Evolutionary conservation across 2,888 invertebrate species (phyloP).

Genomic region (Pantelozetes paolii): DNA sequence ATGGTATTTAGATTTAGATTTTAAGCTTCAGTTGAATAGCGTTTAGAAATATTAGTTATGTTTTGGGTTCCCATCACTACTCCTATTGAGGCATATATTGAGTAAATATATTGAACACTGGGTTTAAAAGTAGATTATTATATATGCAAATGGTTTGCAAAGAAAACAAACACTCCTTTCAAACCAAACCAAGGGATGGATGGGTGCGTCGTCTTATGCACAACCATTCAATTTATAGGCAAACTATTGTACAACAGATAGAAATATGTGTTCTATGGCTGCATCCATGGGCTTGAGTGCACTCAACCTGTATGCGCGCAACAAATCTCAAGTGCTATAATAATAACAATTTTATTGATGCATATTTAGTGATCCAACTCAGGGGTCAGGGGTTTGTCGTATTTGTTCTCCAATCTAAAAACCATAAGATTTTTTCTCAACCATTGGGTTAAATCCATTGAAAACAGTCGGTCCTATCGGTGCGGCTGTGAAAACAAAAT

Average conservation of each 20-base stretch:
- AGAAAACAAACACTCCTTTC: conserved; percentile 37
- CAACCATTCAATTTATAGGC: neutral
- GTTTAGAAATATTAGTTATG: neutral
- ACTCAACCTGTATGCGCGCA: conserved; percentile 20
- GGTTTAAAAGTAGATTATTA: conserved; percentile 31
- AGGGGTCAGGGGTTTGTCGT: conserved; percentile 2
- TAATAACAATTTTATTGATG: conserved; percentile 27
- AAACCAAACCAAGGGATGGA: conserved; percentile 14
- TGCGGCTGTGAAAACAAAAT: conserved; percentile 31
- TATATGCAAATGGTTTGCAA: conserved; percentile 31
- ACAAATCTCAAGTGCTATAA: conserved; percentile 31
- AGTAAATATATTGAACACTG: neutral
- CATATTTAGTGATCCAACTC: conserved; percentile 16
- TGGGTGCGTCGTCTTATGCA: conserved; percentile 35
- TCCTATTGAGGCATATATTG: neutral
- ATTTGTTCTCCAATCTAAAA: neutral
- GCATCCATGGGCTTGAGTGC: conserved; percentile 3
- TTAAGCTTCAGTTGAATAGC: neutral
- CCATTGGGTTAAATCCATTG: neutral
- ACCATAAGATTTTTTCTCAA: neutral
- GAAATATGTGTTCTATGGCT: conserved; percentile 9
- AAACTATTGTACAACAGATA: conserved; percentile 30
- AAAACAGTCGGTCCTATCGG: neutral
- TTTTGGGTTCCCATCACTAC: conserved; percentile 8
- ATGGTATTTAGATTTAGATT: neutral